A percentile compares a stretch with the other conserved stretches of the same genome.
These are phyloP conservation scores for Lampris incognitus DNA, from an alignment of 2,113 vertebrate genomes.

Conservation along the genomic window DNA sequence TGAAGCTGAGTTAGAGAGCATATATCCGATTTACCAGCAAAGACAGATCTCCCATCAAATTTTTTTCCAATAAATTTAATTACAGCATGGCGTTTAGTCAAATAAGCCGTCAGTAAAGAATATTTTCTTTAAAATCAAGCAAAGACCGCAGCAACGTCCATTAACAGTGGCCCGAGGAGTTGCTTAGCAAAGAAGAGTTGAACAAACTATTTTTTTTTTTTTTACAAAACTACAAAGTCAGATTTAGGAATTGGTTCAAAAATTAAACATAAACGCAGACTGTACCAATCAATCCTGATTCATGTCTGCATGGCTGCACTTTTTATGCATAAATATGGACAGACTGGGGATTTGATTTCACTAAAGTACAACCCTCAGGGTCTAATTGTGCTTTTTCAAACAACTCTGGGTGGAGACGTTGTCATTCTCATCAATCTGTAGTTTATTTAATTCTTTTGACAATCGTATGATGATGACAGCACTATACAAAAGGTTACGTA, in stretches of 20 bases:
- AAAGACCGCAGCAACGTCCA: slow-evolving; percentile 62
- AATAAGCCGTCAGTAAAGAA: slow-evolving; percentile 16
- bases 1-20: slow-evolving; percentile 1
- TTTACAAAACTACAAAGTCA: background rate
- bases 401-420: background rate
- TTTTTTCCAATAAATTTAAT: slow-evolving; percentile 34
- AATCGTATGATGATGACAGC: background rate
- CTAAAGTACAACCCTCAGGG: slow-evolving; percentile 35
- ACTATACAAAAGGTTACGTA: background rate
- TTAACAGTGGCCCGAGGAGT: slow-evolving; percentile 54
- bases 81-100: slow-evolving; percentile 11
- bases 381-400: background rate
- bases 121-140: slow-evolving; percentile 29
- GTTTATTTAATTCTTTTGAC: background rate
- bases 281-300: background rate
- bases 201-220: too few species aligned
- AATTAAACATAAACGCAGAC: slow-evolving; percentile 5
- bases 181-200: background rate
- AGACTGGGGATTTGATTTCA: slow-evolving; percentile 7
- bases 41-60: background rate
- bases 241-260: background rate
- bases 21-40: slow-evolving; percentile 25
- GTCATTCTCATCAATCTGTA: background rate
- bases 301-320: background rate
- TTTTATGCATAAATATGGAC: background rate